Conservation (phyloP, 2,888 invertebrate species). For the Phragmatobia fuliginosa region DNA sequence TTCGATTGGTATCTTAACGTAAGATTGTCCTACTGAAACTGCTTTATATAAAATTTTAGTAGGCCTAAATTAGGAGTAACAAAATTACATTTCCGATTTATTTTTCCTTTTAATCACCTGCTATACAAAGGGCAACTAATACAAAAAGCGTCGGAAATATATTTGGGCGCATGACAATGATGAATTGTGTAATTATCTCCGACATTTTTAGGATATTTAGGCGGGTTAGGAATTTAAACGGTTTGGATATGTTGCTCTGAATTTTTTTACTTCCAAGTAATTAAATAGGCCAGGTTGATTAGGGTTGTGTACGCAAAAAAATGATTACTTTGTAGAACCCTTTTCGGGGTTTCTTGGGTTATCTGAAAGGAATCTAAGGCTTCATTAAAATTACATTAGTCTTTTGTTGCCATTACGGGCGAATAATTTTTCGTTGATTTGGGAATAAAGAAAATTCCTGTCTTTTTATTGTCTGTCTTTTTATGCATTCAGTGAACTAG, state of each 20-base stretch:
- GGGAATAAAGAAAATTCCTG: constrained; percentile 20
- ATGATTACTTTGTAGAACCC: constrained; percentile 34
- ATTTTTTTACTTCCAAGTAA: constrained; percentile 45
- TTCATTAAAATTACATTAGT: constrained; percentile 47
- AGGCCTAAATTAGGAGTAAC: constrained; percentile 3
- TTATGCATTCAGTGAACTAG: constrained; percentile 20
- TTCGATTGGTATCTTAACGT: background rate
- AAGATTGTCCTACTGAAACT: background rate
- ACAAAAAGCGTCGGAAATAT: constrained; percentile 44
- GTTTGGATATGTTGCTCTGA: constrained; percentile 33
- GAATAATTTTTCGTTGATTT: constrained; percentile 23
- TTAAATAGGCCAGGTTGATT: constrained; percentile 52
- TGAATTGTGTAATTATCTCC: constrained; percentile 61
- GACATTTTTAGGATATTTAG: constrained; percentile 59
- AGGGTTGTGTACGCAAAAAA: constrained; percentile 44
- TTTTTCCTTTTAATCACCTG: constrained; percentile 29
- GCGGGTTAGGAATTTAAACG: constrained; percentile 48
- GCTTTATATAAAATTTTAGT: background rate
- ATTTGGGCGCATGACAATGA: constrained; percentile 57
- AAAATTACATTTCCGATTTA: constrained; percentile 23
- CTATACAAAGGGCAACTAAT: constrained; percentile 33
- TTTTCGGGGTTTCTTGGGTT: constrained; percentile 33
- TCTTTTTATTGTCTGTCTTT: constrained; percentile 24
- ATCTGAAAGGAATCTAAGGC: constrained; percentile 27
- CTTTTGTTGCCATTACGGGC: constrained; percentile 20